These are phyloP conservation scores for Macrotis lagotis DNA, from an alignment of 2,113 vertebrate genomes.

Conservation along the genomic window DNA sequence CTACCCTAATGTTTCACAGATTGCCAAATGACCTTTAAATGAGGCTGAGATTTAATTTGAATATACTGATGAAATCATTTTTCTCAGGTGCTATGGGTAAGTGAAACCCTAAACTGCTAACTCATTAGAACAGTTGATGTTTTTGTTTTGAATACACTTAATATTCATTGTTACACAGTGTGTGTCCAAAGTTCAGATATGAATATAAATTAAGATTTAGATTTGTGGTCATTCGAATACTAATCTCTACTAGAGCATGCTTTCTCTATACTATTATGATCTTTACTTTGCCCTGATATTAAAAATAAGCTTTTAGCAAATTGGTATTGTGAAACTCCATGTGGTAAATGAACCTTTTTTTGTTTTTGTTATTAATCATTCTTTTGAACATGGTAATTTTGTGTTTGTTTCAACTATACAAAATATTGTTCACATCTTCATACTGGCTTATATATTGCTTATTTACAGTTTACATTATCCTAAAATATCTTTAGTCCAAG, in stretches of 20 bases:
- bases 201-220: constrained; percentile 86
- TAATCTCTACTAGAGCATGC: constrained; percentile 74
- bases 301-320: constrained; percentile 66
- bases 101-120: constrained; percentile 86
- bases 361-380: constrained; percentile 75
- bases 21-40: constrained; percentile 83
- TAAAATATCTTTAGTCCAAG: constrained; percentile 9
- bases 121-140: constrained; percentile 84
- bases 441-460: constrained; percentile 30
- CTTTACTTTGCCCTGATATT: constrained; percentile 78
- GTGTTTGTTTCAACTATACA: constrained; percentile 35
- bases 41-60: constrained; percentile 75
- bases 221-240: constrained; percentile 77
- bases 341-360: constrained; percentile 74
- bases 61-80: constrained; percentile 90
- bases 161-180: constrained; percentile 84
- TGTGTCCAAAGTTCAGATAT: constrained; percentile 85
- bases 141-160: constrained; percentile 77
- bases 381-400: constrained; percentile 55
- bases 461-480: constrained; percentile 43
- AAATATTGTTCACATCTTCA: constrained; percentile 37
- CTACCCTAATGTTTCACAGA: constrained; percentile 72
- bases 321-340: constrained; percentile 61
- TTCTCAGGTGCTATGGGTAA: constrained; percentile 79
- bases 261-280: constrained; percentile 78